phyloP scores from a whole-genome alignment of 23 tunicate genomes.

The Styela clava region DNA sequence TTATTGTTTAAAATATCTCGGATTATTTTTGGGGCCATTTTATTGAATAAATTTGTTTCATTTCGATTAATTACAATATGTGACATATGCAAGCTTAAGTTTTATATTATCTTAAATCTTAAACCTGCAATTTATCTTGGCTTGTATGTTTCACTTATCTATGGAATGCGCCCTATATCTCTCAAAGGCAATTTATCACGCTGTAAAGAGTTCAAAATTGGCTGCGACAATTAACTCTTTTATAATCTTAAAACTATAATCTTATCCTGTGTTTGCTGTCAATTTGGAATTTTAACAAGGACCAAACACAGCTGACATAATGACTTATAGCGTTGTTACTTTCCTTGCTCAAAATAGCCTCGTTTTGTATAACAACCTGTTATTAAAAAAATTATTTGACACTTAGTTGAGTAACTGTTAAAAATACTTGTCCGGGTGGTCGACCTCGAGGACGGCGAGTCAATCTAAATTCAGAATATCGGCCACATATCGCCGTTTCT shows the following conservation, averaged over 20 bases:
- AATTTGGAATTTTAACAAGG: conserved; percentile 10
- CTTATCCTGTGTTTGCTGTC: conserved; percentile 20
- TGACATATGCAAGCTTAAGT: too few species aligned
- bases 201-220: not conserved
- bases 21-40: too few species aligned
- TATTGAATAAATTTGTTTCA: too few species aligned
- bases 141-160: conserved; percentile 3
- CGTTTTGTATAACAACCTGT: not conserved
- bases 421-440: not conserved
- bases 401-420: not conserved
- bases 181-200: not conserved
- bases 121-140: conserved; percentile 13
- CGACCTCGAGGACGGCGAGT: not conserved
- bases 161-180: not conserved
- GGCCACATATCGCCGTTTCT: not conserved
- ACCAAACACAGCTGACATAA: not conserved
- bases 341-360: not conserved
- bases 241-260: not conserved
- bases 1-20: too few species aligned
- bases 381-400: not conserved
- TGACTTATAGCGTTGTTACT: not conserved
- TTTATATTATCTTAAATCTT: too few species aligned
- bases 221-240: not conserved
- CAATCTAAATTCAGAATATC: not conserved
- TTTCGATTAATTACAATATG: too few species aligned